Base-by-base conservation (phyloP, 2,113 vertebrate genomes). In the Alligator mississippiensis region DNA sequence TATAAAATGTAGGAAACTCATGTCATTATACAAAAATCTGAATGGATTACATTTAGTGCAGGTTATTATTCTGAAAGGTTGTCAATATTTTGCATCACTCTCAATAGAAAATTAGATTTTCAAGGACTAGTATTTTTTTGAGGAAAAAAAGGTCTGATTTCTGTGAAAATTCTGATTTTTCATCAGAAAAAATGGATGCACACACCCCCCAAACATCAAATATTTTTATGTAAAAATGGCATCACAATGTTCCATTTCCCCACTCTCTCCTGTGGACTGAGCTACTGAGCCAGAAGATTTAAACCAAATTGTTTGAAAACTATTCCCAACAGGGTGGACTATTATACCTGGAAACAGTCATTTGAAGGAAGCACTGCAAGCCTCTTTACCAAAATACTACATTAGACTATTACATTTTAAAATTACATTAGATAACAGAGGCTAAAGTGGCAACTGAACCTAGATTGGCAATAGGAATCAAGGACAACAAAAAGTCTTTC, bases 1-100 rank as follows among this genome's bases (percentile, higher is more conserved):
- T 89, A 84, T 19, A 63, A 82, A 96, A 95, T 80, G 85, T 11
- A 93, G 90, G 90, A 94, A 93, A 83, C 76, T 80, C 5, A 75
- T 57, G 25, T 68, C 8, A 76, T 54, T 82, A 82, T 83, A 90
- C 87, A 85, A 88, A 54, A 77, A 70, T 10, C 68, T 28, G 66
- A 30, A 0, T 11, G 88, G 84, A 95, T 58, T 83, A 87, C 47
- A 47, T 85, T 88, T 38, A 89, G 24, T 78, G 34, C 82, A 5
- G 5, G 24, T 88, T 79, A 70, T n/a, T 70, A 11, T 54, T 14
- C n/a, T 84, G 11, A 85, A 85, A 81, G 14, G 24, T 47, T 13
- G 3, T 6, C 19, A 25, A 4, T 62, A 3, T 28, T 90, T 89
- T 89, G 82, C 61, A 74, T n/a, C 47, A 62, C 89, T 92, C 89